Conservation (phyloP, 2,888 invertebrate species). For the Vanessa cardui region DNA sequence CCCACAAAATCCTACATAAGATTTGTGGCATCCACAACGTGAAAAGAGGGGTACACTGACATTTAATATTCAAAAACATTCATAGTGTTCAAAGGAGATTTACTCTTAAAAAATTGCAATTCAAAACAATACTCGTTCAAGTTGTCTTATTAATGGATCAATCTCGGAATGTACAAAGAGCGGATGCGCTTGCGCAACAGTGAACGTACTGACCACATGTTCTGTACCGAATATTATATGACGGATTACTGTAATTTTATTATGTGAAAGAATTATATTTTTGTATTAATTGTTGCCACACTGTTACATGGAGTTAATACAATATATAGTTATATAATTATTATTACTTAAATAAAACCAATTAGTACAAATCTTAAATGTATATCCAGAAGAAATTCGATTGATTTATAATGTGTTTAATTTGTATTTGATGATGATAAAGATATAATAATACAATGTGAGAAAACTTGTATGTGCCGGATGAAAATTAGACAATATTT, state of each 20-base stretch:
- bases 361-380: too few relatives aligned
- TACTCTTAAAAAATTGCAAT: not conserved
- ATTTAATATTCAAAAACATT: not conserved
- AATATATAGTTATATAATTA: not conserved
- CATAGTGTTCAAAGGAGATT: not conserved
- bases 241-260: conserved; percentile 5
- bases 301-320: not conserved
- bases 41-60: too few relatives aligned
- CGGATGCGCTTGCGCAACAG: conserved; percentile 30
- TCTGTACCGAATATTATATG: conserved; percentile 17
- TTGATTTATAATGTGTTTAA: too few relatives aligned
- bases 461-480: too few relatives aligned
- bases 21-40: too few relatives aligned
- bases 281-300: not conserved
- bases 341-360: too few relatives aligned
- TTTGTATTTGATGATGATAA: too few relatives aligned
- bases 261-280: conserved; percentile 5
- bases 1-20: too few relatives aligned
- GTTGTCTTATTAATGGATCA: conserved; percentile 22
- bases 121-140: not conserved
- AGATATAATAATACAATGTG: too few relatives aligned
- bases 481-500: too few relatives aligned
- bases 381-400: too few relatives aligned
- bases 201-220: conserved; percentile 23
- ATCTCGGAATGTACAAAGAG: conserved; percentile 15